These are phyloP conservation scores for Enhydra lutris DNA, from an alignment of 2,113 vertebrate species.

Conservation along the genomic window DNA sequence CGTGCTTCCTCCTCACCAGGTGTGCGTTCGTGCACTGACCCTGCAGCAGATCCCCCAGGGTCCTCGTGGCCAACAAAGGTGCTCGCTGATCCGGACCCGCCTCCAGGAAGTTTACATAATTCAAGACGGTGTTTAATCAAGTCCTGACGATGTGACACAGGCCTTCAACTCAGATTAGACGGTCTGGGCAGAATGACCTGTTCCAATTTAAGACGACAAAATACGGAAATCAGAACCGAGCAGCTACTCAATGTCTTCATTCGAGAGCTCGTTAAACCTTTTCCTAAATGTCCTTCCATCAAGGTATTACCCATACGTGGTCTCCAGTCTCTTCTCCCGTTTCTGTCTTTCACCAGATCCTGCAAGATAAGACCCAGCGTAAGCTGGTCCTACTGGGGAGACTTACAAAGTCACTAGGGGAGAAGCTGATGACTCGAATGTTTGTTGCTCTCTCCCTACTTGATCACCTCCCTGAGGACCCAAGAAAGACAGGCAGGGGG, in stretches of 20 bases:
- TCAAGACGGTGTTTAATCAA: background rate
- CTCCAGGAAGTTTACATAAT: background rate
- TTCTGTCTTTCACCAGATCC: background rate
- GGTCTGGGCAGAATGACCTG: background rate
- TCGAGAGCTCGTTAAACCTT: background rate
- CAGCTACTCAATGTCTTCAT: no score
- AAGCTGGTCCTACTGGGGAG: background rate
- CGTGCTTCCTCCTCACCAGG: background rate
- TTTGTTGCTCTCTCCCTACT: accelerated
- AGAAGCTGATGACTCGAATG: background rate
- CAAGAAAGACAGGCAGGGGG: accelerated
- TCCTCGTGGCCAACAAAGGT: background rate
- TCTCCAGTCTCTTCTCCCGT: background rate
- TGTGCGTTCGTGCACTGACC: accelerated
- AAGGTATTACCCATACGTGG: background rate
- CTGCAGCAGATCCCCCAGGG: background rate
- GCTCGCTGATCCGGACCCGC: background rate
- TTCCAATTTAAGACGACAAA: background rate
- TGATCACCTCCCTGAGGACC: background rate
- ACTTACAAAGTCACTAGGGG: background rate
- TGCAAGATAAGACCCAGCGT: accelerated
- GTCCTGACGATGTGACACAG: accelerated
- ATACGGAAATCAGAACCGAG: background rate
- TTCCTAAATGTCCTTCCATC: background rate
- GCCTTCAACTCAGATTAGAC: background rate